Percentiles rank a stretch among this genome's conserved stretches.
Conservation (phyloP, 2,888 invertebrate species). For the Synanthedon andrenaeformis region DNA sequence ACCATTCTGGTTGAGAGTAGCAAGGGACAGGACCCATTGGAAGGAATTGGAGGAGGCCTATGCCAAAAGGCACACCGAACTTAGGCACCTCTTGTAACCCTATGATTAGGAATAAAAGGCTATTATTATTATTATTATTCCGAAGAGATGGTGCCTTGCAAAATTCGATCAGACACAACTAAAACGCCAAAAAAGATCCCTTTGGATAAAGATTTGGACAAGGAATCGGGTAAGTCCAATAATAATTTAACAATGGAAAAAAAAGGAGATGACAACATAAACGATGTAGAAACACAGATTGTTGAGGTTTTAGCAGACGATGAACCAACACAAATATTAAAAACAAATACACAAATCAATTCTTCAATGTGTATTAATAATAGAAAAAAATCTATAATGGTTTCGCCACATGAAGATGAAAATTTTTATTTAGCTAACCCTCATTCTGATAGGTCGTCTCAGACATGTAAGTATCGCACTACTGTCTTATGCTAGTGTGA, state of each 20-base stretch:
- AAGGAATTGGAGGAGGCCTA: no score
- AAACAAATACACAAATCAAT: conserved; percentile 1
- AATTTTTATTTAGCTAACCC: conserved; percentile 46
- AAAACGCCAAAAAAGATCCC: background rate
- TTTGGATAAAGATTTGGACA: background rate
- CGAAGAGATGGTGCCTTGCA: background rate
- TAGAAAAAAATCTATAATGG: conserved; percentile 3
- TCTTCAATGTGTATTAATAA: background rate
- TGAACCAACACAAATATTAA: conserved; percentile 33
- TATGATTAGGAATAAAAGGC: no score
- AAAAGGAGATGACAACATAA: conserved; percentile 5
- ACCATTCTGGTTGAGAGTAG: no score
- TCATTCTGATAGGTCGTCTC: no score
- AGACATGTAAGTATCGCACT: no score
- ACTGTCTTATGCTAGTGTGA: no score
- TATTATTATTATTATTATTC: no score
- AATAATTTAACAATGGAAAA: background rate
- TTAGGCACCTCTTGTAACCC: no score
- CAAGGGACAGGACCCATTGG: no score
- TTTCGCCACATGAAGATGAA: conserved; percentile 11
- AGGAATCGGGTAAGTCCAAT: background rate
- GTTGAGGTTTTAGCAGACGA: conserved; percentile 24
- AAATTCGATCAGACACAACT: background rate
- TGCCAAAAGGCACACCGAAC: no score
- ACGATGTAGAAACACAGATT: conserved; percentile 21